These are phyloP conservation scores for Pyrgilauda ruficollis DNA, from an alignment of 2,113 vertebrate species.

Conservation along the genomic window DNA sequence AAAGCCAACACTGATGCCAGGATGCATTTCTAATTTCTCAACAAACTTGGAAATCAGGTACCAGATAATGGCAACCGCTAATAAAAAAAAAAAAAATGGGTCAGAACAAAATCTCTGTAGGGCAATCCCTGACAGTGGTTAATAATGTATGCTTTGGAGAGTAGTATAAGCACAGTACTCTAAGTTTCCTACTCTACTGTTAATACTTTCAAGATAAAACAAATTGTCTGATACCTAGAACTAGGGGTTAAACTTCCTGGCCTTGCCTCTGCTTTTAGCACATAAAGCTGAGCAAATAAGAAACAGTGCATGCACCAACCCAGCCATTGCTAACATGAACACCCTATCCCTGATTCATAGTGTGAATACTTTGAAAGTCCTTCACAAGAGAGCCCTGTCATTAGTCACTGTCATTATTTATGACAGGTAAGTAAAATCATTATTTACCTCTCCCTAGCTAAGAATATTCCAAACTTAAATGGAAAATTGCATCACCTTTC, in stretches of 20 bases:
- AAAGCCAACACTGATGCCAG: not conserved
- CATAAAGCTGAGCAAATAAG: not conserved
- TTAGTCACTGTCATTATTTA: not conserved
- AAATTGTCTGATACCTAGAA: not conserved
- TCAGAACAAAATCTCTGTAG: not conserved
- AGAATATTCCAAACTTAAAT: conserved; percentile 1
- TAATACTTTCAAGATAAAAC: not conserved
- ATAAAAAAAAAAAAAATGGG: not conserved
- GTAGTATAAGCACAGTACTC: not conserved
- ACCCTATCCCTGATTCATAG: not conserved
- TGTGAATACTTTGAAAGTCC: not conserved
- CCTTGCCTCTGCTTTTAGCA: not conserved
- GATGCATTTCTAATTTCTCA: not conserved
- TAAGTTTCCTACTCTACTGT: not conserved
- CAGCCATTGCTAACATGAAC: not conserved
- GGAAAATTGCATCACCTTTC: conserved; percentile 45
- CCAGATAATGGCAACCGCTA: not conserved
- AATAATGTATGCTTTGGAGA: not conserved
- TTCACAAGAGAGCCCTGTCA: not conserved
- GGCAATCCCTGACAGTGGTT: not conserved
- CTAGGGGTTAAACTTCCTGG: not conserved
- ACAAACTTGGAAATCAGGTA: not conserved
- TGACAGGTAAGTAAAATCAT: not conserved
- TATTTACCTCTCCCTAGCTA: not conserved
- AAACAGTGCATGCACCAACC: not conserved